phyloP scores from a whole-genome alignment of 2,797 vertebrate species.

The Apodemus agrarius region DNA sequence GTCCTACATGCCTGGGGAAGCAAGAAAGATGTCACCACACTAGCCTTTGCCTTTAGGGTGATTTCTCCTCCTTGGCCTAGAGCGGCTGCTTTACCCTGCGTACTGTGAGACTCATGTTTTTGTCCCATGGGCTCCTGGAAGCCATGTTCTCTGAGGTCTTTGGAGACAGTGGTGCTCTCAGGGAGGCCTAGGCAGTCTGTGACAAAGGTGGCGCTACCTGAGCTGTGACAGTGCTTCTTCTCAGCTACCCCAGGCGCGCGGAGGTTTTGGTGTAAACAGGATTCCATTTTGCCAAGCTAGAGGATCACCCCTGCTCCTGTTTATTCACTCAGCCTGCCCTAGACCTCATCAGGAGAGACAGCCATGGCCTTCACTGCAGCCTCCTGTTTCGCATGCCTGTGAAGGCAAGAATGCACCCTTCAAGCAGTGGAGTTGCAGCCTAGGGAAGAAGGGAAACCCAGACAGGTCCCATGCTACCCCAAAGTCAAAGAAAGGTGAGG shows the following conservation, averaged over 20 bases:
- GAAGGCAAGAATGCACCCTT: constrained; percentile 94
- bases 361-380: constrained; percentile 82
- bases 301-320: constrained; percentile 87
- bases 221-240: too few relatives aligned
- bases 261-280: constrained; percentile 91
- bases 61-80: too few relatives aligned
- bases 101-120: too few relatives aligned
- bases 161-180: too few relatives aligned
- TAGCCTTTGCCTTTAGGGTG: too few relatives aligned
- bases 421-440: constrained; percentile 95
- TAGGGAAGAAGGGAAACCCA: constrained; percentile 93
- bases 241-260: constrained; percentile 65
- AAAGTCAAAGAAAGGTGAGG: constrained; percentile 95
- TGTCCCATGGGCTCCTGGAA: too few relatives aligned
- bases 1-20: too few relatives aligned
- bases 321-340: constrained; percentile 89
- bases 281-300: constrained; percentile 95
- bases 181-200: too few relatives aligned
- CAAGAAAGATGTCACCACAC: too few relatives aligned
- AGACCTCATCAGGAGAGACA: constrained; percentile 88
- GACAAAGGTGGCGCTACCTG: too few relatives aligned
- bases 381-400: constrained; percentile 94
- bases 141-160: too few relatives aligned
- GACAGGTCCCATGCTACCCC: constrained; percentile 96
- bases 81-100: too few relatives aligned